phyloP scores from a whole-genome alignment of 2,113 vertebrate species.

The Trematocara macrostoma region DNA sequence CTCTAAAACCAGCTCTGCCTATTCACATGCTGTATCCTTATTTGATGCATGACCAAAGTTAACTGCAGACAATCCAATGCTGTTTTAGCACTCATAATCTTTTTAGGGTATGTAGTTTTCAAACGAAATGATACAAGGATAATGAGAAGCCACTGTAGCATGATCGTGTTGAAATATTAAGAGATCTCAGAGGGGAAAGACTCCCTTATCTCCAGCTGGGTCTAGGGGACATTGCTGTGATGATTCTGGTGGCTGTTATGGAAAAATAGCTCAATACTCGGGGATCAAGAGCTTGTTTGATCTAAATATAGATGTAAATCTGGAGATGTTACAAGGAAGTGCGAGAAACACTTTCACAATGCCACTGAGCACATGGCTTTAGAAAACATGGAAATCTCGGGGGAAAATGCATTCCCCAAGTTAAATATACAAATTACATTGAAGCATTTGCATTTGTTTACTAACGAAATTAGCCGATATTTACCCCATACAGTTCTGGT shows the following conservation, averaged over 20 bases:
- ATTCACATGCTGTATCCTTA: not conserved
- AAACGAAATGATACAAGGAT: not conserved
- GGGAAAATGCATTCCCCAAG: not conserved
- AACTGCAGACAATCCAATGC: not conserved
- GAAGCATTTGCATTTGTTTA: not conserved
- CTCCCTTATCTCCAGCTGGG: not conserved
- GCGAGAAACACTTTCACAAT: not conserved
- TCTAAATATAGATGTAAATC: conserved; percentile 41
- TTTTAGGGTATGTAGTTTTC: not conserved
- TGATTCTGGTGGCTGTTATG: not conserved
- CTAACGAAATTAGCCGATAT: not conserved
- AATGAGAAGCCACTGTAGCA: not conserved
- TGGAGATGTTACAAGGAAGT: conserved; percentile 12
- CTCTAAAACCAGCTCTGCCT: not conserved
- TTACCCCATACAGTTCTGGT: not conserved
- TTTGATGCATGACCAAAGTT: not conserved
- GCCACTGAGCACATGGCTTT: not conserved
- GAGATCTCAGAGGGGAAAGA: not conserved
- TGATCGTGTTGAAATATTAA: not conserved
- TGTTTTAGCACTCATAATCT: not conserved
- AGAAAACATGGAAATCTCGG: not conserved
- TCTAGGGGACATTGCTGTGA: not conserved
- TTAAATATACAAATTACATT: conserved; percentile 1
- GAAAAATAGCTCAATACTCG: conserved; percentile 8
- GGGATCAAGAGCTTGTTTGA: conserved; percentile 39